A percentile compares a stretch with the other conserved stretches of the same genome.
Conservation (phyloP, 2,797 vertebrate genomes). For the Schizopygopsis malacanthus region DNA sequence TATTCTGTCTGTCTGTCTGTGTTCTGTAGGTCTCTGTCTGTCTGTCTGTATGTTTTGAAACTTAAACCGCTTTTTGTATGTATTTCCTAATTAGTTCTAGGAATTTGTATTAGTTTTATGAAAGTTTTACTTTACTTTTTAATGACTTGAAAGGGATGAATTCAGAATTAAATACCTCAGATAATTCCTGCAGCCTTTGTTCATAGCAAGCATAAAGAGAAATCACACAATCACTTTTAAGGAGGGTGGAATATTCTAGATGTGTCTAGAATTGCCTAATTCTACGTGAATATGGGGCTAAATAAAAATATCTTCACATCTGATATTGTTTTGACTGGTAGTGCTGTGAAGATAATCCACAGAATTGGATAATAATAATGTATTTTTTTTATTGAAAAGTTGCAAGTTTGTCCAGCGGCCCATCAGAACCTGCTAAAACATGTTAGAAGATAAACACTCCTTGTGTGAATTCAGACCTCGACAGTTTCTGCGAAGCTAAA, state of each 20-base stretch:
- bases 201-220: neutral
- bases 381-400: neutral
- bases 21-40: neutral
- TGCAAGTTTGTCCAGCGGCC: neutral
- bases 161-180: neutral
- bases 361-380: neutral
- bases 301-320: neutral
- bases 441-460: neutral
- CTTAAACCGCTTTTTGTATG: neutral
- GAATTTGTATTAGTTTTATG: neutral
- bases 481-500: constrained; percentile 10
- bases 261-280: neutral
- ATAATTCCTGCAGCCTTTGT: neutral
- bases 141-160: neutral
- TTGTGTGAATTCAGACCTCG: neutral
- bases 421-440: constrained; percentile 17
- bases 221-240: neutral
- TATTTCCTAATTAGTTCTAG: neutral
- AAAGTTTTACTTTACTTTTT: neutral
- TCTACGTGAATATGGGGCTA: neutral
- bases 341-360: neutral
- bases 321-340: neutral
- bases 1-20: neutral
- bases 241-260: neutral
- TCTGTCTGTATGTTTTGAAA: neutral